These are phyloP conservation scores for Solea senegalensis DNA, from an alignment of 2,113 vertebrate genomes.

Conservation along the genomic window DNA sequence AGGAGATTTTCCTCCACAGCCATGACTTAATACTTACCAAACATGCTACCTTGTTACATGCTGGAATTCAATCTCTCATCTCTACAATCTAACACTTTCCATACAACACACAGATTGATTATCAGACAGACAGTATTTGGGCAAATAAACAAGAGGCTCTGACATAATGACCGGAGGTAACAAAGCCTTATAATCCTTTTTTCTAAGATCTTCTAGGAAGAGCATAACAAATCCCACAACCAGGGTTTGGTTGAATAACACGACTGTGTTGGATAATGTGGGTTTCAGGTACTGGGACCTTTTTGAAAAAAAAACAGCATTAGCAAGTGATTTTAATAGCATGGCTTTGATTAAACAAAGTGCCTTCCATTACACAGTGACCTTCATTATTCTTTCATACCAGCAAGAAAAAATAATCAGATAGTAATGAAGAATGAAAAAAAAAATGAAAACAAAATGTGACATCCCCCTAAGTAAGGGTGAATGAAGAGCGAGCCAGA, in stretches of 20 bases:
- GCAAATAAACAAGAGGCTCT: background rate
- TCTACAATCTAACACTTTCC: conserved; percentile 4
- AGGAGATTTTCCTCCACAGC: conserved; percentile 69
- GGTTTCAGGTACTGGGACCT: background rate
- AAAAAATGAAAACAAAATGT: conserved; percentile 15
- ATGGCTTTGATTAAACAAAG: conserved; percentile 25
- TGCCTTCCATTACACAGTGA: conserved; percentile 37
- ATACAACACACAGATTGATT: background rate
- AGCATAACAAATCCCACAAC: background rate
- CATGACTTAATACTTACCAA: conserved; percentile 37
- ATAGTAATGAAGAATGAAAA: conserved; percentile 7
- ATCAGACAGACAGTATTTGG: background rate
- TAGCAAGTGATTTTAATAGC: conserved; percentile 22
- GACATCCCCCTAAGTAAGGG: conserved; percentile 30
- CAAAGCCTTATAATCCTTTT: conserved; percentile 27
- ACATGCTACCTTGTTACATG: conserved; percentile 22
- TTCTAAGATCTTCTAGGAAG: background rate
- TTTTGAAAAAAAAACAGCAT: conserved; percentile 25
- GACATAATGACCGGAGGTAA: conserved; percentile 22
- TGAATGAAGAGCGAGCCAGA: conserved; percentile 42
- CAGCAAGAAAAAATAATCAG: conserved; percentile 3
- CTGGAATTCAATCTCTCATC: conserved; percentile 6
- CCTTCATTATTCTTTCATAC: conserved; percentile 33
- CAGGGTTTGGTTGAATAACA: background rate
- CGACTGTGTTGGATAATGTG: background rate